A percentile compares a stretch with the other conserved stretches of the same genome.
phyloP scores from a whole-genome alignment of 2,113 vertebrate species.

The zebrafish (Danio rerio) region GRCz12tu NC_133182.1:31671501-31672000 shows the following conservation, averaged over 20 bases:
- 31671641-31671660: too few species aligned
- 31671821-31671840: neutral
- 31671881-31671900: neutral
- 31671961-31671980: conserved; percentile 8
- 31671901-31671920: neutral
- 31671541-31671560: too few species aligned
- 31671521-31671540: too few species aligned
- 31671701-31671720: too few species aligned
- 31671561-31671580: too few species aligned
- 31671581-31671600: too few species aligned
- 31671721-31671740: conserved; percentile 7
- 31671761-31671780: neutral
- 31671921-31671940: neutral
- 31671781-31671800: neutral
- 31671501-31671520: too few species aligned
- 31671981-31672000: conserved; percentile 26
- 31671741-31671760: neutral
- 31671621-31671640: too few species aligned
- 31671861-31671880: neutral
- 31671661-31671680: too few species aligned
- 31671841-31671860: neutral
- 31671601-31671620: too few species aligned
- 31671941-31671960: neutral
- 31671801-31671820: neutral
- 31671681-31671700: too few species aligned